phyloP scores from a whole-genome alignment of 37 sponge, comb jelly and placozoan genomes.

The Axinella damicornis region DNA sequence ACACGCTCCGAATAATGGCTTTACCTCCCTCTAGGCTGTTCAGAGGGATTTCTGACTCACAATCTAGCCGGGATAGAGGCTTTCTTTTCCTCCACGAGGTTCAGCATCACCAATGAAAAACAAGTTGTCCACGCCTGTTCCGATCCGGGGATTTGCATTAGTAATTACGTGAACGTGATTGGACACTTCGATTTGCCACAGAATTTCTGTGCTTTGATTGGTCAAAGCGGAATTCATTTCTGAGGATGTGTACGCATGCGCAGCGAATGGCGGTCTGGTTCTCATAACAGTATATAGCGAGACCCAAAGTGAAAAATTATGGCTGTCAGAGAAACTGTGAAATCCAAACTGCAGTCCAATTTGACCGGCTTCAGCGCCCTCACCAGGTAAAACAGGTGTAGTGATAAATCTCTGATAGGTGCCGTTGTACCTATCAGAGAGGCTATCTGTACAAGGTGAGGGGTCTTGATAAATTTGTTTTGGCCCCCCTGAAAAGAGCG shows the following conservation, averaged over 20 bases:
- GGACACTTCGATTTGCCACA: background rate
- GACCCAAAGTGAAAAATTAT: background rate
- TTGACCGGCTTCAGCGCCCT: slow-evolving; percentile 50
- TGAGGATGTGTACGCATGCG: slow-evolving; percentile 3
- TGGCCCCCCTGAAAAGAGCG: no score
- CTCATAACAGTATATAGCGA: no score
- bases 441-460: no score
- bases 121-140: slow-evolving; percentile 47
- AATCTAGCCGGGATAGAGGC: background rate
- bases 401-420: no score
- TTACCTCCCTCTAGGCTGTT: background rate
- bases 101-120: background rate
- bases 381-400: slow-evolving; percentile 64
- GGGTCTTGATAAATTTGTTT: no score
- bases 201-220: slow-evolving; percentile 30
- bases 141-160: slow-evolving; percentile 4
- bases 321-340: slow-evolving; percentile 39
- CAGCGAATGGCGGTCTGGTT: no score
- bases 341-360: slow-evolving; percentile 44
- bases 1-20: no score
- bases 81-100: background rate
- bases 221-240: background rate
- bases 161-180: slow-evolving; percentile 7
- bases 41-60: background rate
- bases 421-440: no score